These are phyloP conservation scores for Chironex yamaguchii DNA, from an alignment of 30 jellyfish, hydroid and myxozoan species.

Conservation along the genomic window DNA sequence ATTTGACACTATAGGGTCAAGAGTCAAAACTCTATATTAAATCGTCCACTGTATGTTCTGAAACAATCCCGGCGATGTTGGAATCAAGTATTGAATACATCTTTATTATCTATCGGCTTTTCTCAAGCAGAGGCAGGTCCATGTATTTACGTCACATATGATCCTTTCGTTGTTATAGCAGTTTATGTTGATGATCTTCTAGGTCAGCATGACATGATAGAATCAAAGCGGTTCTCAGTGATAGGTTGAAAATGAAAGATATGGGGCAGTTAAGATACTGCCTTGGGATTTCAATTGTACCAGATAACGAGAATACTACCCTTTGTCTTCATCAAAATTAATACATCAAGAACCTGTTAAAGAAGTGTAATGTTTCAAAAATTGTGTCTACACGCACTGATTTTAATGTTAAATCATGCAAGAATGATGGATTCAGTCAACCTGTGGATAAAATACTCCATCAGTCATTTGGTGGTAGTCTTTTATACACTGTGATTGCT, in stretches of 20 bases:
- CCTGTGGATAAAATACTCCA: neutral
- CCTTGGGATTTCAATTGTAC: slow-evolving; percentile 32
- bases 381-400: slow-evolving; percentile 28
- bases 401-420: neutral
- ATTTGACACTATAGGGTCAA: slow-evolving; percentile 29
- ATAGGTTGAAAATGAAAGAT: slow-evolving; percentile 12
- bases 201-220: too few species aligned
- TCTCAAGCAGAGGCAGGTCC: neutral
- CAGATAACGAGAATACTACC: neutral
- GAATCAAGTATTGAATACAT: too few species aligned
- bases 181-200: neutral
- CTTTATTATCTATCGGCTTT: neutral
- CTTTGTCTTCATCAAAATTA: slow-evolving; percentile 2
- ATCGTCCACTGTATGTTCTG: too few species aligned
- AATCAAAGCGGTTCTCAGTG: neutral
- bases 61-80: too few species aligned
- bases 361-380: neutral
- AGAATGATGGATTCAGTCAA: slow-evolving; percentile 9
- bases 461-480: slow-evolving; percentile 32
- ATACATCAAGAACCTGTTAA: slow-evolving; percentile 1
- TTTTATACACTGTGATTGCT: slow-evolving; percentile 1
- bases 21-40: too few species aligned
- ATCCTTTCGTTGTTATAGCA: neutral
- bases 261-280: slow-evolving; percentile 30
- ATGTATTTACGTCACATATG: neutral